Percentiles rank a stretch among this genome's conserved stretches.
These are phyloP conservation scores for Amblyjoppa fuscipennis DNA, from an alignment of 2,888 invertebrate genomes.

Conservation along the genomic window DNA sequence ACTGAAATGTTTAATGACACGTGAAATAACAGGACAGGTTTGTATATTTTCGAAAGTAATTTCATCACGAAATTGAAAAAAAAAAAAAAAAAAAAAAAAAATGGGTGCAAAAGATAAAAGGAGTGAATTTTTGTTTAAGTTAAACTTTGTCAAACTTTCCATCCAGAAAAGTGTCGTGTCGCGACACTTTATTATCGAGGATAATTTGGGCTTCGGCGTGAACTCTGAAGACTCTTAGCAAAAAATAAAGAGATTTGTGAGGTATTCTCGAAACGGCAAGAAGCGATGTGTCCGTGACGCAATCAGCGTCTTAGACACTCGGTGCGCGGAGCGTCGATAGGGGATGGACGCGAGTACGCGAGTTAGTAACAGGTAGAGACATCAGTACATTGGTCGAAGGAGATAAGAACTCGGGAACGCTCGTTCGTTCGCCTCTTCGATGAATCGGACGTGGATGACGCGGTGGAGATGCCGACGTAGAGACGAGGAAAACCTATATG, in stretches of 20 bases:
- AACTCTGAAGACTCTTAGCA: no score
- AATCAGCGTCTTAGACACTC: conserved; percentile 7
- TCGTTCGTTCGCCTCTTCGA: conserved; percentile 67
- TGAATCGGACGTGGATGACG: conserved; percentile 80
- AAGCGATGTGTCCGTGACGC: not conserved
- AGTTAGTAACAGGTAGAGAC: conserved; percentile 20
- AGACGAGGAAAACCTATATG: conserved; percentile 4
- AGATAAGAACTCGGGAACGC: not conserved
- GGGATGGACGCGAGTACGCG: not conserved
- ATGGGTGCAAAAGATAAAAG: no score
- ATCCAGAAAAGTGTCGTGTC: no score
- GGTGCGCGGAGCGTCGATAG: not conserved
- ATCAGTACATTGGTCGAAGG: not conserved
- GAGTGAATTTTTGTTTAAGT: no score
- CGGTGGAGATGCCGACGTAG: conserved; percentile 70
- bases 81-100: no score
- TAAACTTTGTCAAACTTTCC: no score
- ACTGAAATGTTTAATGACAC: no score
- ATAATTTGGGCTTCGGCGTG: no score
- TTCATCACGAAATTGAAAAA: no score
- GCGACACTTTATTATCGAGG: no score
- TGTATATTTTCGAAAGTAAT: no score
- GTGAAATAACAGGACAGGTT: no score
- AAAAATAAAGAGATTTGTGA: not conserved
- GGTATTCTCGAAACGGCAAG: not conserved